Base-by-base conservation (phyloP, 2,113 vertebrate genomes). In the Ciconia maguari region DNA sequence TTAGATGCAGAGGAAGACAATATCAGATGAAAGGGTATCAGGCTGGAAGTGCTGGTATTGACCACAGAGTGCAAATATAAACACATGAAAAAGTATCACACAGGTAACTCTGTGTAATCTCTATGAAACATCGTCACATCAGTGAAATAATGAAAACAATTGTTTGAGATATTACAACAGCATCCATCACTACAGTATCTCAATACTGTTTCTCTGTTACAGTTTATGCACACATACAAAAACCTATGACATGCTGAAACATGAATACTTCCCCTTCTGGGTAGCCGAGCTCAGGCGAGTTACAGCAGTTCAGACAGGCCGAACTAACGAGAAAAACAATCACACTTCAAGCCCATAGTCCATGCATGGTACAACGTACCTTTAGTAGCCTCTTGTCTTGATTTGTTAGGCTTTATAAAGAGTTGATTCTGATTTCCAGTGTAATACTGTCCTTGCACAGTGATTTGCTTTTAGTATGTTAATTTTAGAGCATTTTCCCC, bases 281-380 rank as follows among this genome's bases (percentile, higher is more conserved):
- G 8, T 27, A 65, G 30, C 2, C 80, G 46, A 60, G 29, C 18
- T 89, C 29, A 51, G 21, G 7, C 69, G 30, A 46, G 13, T 52
- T 86, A 29, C 38, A 77, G 34, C 4, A 80, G 20, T 69, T 86
- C 66, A 57, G 26, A 42, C 4, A 38, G 36, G 36, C 20, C 80
- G 44, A 72, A 72, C 7, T 49, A 80, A 6, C 1, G 5, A 76
- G n/a, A 69, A 76, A 70, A 92, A 6, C 10, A 83, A 44, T 25
- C 48, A 66, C n/a, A 54, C 30, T 61, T 83, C 41, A 51, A 66
- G 4, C 15, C 32, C 9, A 22, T 36, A 86, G 11, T 26, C 22
- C 7, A 4, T 61, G 38, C 0, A 0, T 14, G 20, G 9, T 48
- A 48, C 1, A 34, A 68, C 0, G 0, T 34, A 2, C 4, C 46